Evolutionary conservation across 2,888 invertebrate genomes (phyloP), one percentile per base, ranked within the genome.

Genomic region (Periphyllus acericola): DNA sequence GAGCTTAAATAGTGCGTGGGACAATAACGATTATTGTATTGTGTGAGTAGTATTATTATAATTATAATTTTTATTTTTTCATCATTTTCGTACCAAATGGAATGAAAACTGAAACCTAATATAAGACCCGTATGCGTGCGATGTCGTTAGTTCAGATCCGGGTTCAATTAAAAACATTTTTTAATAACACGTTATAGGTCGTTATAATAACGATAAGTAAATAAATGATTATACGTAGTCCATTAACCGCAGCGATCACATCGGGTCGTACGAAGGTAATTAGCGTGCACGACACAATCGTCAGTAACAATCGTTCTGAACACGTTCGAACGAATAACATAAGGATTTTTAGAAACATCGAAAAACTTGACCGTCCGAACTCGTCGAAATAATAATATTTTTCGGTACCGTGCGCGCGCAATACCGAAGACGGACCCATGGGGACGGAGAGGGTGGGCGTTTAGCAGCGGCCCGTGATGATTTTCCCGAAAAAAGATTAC

Each of bases 91-190:
- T 11, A 34, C 34, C 52, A 68, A 85, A 78, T n/a, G 46, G 84
- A 78, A 85, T 68, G 34, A 85, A 87, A 74, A 66, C 74, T 21
- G 81, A 75, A 87, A 87, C 81, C 46, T 81, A 60, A 71, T 60
- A 81, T 80, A 46, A 40, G 74, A 87, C 87, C 87, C 87, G 72
- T 87, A 87, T 87, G 74, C 25, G 55, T 25, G 14, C 52, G 71
- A 71, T 40, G 87, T 60, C 80, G 74, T 46, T 78, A 71, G 52
- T 79, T 86, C 87, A 87, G 80, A 87, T 87, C 80, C 87, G 87
- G 87, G 87, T 87, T 87, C 87, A 87, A 87, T 87, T 87, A 86
- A 85, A 68, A 85, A 78, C 68, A 60, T 80, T 81, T 86, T 81
- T 78, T 87, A 85, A 85, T 85, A 78, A 81, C n/a, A 74, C 81